phyloP scores from a whole-genome alignment of 1,140 invertebrate species.

The Chelonus insularis region DNA sequence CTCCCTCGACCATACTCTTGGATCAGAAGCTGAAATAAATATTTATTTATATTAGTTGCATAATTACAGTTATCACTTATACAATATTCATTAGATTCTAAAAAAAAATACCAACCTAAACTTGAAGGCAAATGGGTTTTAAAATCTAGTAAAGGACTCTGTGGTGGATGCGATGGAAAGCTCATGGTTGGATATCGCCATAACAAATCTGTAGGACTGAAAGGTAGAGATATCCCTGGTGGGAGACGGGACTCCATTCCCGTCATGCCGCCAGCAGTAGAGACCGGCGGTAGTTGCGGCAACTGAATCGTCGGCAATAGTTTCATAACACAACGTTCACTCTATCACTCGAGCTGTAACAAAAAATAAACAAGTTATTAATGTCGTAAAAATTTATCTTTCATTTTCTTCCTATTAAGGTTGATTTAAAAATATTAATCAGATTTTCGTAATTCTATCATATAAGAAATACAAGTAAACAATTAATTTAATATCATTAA shows the following conservation, averaged over 20 bases:
- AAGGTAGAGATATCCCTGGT: constrained; percentile 68
- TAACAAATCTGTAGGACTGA: constrained; percentile 74
- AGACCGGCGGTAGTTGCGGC: constrained; percentile 66
- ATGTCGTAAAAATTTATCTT: neutral
- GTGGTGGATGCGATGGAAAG: constrained; percentile 68
- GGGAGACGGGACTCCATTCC: constrained; percentile 65
- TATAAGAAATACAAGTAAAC: no score
- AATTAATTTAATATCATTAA: no score
- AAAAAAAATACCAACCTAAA: constrained; percentile 62
- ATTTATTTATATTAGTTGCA: no score
- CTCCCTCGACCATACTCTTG: constrained; percentile 86
- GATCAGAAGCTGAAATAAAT: constrained; percentile 80
- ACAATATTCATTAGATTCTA: no score
- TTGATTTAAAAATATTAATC: no score
- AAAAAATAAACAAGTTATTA: constrained; percentile 25
- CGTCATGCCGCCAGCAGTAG: constrained; percentile 60
- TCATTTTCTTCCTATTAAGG: no score
- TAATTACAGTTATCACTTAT: neutral
- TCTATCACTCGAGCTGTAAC: constrained; percentile 34
- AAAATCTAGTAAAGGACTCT: constrained; percentile 76
- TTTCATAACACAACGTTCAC: constrained; percentile 63
- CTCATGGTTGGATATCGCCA: constrained; percentile 79
- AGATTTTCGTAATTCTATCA: no score
- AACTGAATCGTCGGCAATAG: constrained; percentile 63
- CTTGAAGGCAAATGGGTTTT: constrained; percentile 81